These are phyloP conservation scores for Dissostichus mawsoni DNA, from an alignment of 2,113 vertebrate species.

Conservation along the genomic window DNA sequence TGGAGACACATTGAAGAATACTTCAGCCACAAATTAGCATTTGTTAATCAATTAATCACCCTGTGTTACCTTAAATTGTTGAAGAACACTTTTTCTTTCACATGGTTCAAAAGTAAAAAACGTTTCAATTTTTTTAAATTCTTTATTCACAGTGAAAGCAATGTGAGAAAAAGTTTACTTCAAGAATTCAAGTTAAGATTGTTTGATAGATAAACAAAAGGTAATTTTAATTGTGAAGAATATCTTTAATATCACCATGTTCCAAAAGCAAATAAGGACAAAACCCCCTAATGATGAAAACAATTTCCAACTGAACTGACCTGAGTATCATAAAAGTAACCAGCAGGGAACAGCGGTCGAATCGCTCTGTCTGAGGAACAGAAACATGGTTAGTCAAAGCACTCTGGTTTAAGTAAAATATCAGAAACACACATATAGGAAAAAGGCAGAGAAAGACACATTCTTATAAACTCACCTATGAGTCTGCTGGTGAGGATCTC, in stretches of 20 bases:
- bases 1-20: too few species aligned
- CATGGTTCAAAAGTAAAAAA: too few species aligned
- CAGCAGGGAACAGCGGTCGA: conserved; percentile 93
- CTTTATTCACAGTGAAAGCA: too few species aligned
- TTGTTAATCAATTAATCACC: too few species aligned
- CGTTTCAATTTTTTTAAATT: too few species aligned
- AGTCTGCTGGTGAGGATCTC: conserved; percentile 98
- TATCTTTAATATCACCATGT: not conserved
- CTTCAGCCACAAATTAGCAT: too few species aligned
- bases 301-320: conserved; percentile 76
- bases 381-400: conserved; percentile 20
- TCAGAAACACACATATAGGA: not conserved
- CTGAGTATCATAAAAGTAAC: conserved; percentile 99
- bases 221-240: too few species aligned
- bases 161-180: too few species aligned
- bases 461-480: conserved; percentile 86
- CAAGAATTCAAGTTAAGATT: too few species aligned
- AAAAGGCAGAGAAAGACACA: not conserved
- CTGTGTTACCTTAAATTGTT: too few species aligned
- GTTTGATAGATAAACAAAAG: too few species aligned
- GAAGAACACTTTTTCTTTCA: too few species aligned
- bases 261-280: not conserved
- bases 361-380: conserved; percentile 90
- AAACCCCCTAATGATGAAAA: not conserved
- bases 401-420: not conserved